Conservation (phyloP, 1,140 invertebrate species). For the Hermatobates lingyangjiaoensis region DNA sequence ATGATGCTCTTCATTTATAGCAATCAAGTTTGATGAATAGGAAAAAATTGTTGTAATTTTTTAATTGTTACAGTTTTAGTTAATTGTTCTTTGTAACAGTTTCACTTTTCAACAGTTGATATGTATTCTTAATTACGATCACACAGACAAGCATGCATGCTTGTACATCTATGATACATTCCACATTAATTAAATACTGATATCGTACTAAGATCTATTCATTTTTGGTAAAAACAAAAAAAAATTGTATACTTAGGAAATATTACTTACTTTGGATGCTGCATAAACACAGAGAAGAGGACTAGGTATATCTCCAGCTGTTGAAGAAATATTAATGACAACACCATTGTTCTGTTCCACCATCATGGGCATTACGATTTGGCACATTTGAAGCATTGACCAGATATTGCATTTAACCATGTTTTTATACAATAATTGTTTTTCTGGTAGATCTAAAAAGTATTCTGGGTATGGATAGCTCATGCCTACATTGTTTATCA, state of each 20-base stretch:
- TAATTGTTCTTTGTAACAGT: too few relatives aligned
- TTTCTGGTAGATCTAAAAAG: constrained; percentile 38
- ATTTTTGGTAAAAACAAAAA: too few relatives aligned
- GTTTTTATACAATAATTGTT: constrained; percentile 21
- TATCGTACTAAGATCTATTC: too few relatives aligned
- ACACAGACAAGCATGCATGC: too few relatives aligned
- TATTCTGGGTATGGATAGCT: constrained; percentile 76
- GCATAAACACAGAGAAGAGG: constrained; percentile 75
- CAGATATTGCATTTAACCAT: constrained; percentile 38
- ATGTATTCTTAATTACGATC: too few relatives aligned
- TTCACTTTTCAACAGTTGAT: too few relatives aligned
- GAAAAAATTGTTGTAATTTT: too few relatives aligned
- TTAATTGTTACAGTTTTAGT: too few relatives aligned
- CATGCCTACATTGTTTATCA: constrained; percentile 91
- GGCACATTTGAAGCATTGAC: constrained; percentile 40
- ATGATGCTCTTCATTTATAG: too few relatives aligned
- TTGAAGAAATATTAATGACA: constrained; percentile 83
- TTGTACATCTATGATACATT: too few relatives aligned
- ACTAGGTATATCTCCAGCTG: constrained; percentile 53
- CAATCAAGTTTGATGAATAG: too few relatives aligned
- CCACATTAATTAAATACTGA: too few relatives aligned
- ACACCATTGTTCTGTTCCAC: constrained; percentile 62
- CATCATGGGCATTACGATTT: constrained; percentile 75
- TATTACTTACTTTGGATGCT: constrained; percentile 53
- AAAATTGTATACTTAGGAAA: background rate